Evolutionary conservation across 1,140 invertebrate species (phyloP), one percentile per base, ranked within the genome.

Genomic region (Megathymus violae): DNA sequence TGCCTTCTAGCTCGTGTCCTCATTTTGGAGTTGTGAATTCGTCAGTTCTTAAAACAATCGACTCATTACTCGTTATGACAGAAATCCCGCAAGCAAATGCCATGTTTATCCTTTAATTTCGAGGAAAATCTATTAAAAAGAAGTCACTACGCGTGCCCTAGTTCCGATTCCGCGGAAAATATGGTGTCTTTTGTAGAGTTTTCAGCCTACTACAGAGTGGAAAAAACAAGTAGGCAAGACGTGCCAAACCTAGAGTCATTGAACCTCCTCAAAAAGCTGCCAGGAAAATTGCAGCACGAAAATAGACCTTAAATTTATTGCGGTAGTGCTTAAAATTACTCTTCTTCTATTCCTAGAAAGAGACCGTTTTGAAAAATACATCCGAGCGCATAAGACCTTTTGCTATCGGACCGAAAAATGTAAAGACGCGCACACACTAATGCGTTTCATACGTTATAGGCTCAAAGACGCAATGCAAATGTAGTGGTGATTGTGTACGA

Each of bases 241-340:
- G 82, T 84, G 85, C 87, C 85, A 89, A 88, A 88, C 82, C 71
- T 67, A 68, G 78, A 87, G 87, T 89, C 87, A 86, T 78, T 89
- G 87, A 89, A 85, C 87, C 74, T 76, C 70, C 74, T 79, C 79
- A 79, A 86, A 88, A 85, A 81, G 80, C 80, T 82, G 79, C 73
- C 74, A 76, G 74, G 65, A 41, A 59, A 15, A 14, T 10, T 22
- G 13, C 10, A 19, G 11, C 62, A 38, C 31, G 34, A 86, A 85
- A 79, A 76, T 69, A 62, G 44, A 69, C 80, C 66, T 66, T 75
- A 86, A 59, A 44, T 0, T 2, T 38, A 63, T 10, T n/a, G 15
- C 0, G 10, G n/a, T 60, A 82, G 62, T 69, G 73, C 56, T 62
- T 51, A 76, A 84, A 79, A 69, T 74, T 66, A 64, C 51, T 67